phyloP scores from a whole-genome alignment of 2,113 vertebrate species.

The Tachycineta bicolor region DNA sequence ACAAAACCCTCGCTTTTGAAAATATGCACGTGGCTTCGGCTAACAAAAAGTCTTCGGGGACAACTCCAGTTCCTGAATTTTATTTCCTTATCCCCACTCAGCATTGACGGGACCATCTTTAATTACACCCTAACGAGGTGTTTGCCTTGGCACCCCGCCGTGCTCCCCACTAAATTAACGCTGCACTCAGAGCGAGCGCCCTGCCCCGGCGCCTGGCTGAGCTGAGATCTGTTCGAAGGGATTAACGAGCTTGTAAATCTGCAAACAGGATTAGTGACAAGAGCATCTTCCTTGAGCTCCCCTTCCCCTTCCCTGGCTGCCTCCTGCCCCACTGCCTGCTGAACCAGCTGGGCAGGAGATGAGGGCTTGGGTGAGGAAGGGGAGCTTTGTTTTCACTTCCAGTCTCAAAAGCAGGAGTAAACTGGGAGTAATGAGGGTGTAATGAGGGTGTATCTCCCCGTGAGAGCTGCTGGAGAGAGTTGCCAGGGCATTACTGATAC shows the following conservation, averaged over 20 bases:
- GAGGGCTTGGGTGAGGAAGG: fast-evolving
- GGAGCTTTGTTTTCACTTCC: neutral
- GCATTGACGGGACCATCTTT: neutral
- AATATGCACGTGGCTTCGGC: neutral
- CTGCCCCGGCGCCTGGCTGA: neutral
- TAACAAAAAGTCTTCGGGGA: neutral
- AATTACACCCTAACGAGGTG: neutral
- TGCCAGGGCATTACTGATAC: fast-evolving
- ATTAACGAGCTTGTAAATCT: constrained; percentile 48
- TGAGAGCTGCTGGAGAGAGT: neutral
- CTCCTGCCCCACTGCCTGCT: neutral
- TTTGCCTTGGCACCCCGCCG: constrained; percentile 24
- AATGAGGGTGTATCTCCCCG: neutral
- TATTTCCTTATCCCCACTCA: neutral
- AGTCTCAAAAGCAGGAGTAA: neutral
- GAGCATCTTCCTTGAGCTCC: constrained; percentile 5
- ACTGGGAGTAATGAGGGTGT: neutral
- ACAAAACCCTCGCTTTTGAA: neutral
- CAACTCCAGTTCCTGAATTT: neutral
- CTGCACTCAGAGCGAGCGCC: neutral
- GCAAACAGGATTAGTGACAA: constrained; percentile 53
- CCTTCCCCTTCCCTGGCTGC: fast-evolving
- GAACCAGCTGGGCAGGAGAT: neutral
- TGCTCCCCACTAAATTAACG: neutral
- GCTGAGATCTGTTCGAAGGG: neutral